These are phyloP conservation scores for Labeo rohita DNA, from an alignment of 2,113 vertebrate genomes.

Conservation along the genomic window DNA sequence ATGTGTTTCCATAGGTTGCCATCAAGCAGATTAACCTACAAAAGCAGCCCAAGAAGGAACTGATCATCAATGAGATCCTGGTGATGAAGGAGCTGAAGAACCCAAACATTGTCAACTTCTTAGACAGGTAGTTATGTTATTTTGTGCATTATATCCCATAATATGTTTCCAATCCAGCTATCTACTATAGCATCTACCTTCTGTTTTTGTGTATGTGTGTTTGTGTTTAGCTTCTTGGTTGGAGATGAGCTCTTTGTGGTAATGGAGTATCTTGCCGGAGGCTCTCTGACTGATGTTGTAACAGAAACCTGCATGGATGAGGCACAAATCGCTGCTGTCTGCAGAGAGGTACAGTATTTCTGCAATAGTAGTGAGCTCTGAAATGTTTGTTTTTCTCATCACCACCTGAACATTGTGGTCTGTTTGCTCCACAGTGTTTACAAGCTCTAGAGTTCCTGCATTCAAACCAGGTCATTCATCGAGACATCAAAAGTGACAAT, in stretches of 20 bases:
- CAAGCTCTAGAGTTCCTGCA: conserved; percentile 96
- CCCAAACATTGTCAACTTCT: conserved; percentile 96
- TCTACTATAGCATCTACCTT: neutral
- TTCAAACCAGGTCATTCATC: conserved; percentile 96
- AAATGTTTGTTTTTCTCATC: neutral
- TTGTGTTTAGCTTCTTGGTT: conserved; percentile 85
- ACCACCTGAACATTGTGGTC: conserved; percentile 6
- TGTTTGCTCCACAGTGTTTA: conserved; percentile 80
- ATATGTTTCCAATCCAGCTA: neutral
- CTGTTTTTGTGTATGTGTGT: neutral
- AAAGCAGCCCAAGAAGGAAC: conserved; percentile 98
- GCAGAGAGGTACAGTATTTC: conserved; percentile 84
- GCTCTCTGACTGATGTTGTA: conserved; percentile 95
- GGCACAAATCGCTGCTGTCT: conserved; percentile 95
- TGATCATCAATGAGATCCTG: conserved; percentile 98
- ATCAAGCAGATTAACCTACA: conserved; percentile 99
- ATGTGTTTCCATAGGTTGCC: conserved; percentile 82
- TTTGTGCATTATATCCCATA: neutral
- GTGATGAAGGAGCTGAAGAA: conserved; percentile 99
- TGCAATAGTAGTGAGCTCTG: neutral
- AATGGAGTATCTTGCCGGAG: conserved; percentile 97
- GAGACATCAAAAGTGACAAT: conserved; percentile 99
- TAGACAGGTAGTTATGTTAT: conserved; percentile 84
- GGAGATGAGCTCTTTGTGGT: conserved; percentile 97
- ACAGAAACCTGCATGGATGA: conserved; percentile 99